Base-by-base conservation (phyloP, 2,797 vertebrate species). In the Tapirus indicus region DNA sequence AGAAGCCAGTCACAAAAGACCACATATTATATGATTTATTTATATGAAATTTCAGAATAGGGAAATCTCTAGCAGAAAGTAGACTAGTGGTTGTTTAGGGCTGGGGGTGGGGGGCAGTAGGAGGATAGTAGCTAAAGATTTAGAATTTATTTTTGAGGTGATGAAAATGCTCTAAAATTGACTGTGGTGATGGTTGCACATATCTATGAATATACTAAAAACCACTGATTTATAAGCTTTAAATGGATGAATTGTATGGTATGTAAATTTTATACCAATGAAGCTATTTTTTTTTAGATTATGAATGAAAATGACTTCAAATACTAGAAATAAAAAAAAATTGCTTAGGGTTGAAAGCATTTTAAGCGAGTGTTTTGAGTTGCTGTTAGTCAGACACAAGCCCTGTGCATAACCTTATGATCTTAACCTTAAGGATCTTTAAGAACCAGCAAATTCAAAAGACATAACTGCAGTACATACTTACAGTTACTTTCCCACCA, bases 311-410 rank as follows among this genome's bases (percentile, higher is more conserved):
- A 77, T 41, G 52, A 64, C 54, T 91, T 85, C 62, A 95, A 91
- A 91, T 89, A 29, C 6, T 38, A 38, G 94, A 88, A 88, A 9
- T 64, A 95, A 83, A 47, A 72, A 77, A 86, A 92, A 83, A 79
- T 18, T 58, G 25, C 47, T 91, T 78, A 84, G 8, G 8, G 8
- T 27, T 75, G 16, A 93, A 91, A 90, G 29, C 2, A 79, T 44
- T 79, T 64, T 58, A 72, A 90, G 23, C 21, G 14, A 60, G 6
- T 78, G 25, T 94, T 94, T 78, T 96, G n/a, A 66, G 89, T 58
- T 75, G 25, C 12, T 90, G 1, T 71, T 80, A 88, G 47, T 49
- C 27, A 78, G 38, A 38, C 16, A 84, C 3, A 96, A 89, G 38
- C 1, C 17, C 25, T 80, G 14, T 27, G 25, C n/a, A 94, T 94